phyloP scores from a whole-genome alignment of 1,140 invertebrate species.

The Diprion similis region DNA sequence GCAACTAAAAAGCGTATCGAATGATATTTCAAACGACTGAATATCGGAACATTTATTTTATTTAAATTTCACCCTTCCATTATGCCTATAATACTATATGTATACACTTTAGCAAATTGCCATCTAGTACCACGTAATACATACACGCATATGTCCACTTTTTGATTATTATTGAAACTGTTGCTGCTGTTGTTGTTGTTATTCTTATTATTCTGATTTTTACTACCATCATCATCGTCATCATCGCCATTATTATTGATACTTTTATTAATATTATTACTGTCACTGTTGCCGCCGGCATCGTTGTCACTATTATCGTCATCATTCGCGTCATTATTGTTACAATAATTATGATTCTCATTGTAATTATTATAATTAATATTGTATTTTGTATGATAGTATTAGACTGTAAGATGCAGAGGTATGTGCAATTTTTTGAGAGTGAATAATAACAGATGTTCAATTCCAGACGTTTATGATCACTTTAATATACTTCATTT shows the following conservation, averaged over 20 bases:
- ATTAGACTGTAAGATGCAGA: constrained; percentile 53
- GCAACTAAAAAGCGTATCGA: too few relatives aligned
- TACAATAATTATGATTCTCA: constrained; percentile 26
- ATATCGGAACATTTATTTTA: constrained; percentile 26
- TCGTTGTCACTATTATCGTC: constrained; percentile 30
- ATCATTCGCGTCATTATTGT: constrained; percentile 17
- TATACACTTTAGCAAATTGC: constrained; percentile 8
- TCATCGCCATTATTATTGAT: constrained; percentile 1
- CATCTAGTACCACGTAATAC: not conserved
- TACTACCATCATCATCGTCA: constrained; percentile 36
- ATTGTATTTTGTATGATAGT: constrained; percentile 55
- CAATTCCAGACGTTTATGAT: constrained; percentile 31
- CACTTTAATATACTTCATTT: too few relatives aligned
- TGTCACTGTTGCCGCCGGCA: not conserved
- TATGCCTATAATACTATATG: not conserved
- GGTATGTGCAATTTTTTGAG: constrained; percentile 56
- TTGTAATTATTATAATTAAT: constrained; percentile 26
- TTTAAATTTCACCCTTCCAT: constrained; percentile 22
- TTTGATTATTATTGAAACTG: constrained; percentile 9
- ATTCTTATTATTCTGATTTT: constrained; percentile 25
- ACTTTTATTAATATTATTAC: constrained; percentile 8
- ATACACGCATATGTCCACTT: not conserved
- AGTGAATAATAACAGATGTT: constrained; percentile 60
- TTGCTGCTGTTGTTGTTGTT: constrained; percentile 31
- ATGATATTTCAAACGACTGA: constrained; percentile 42